phyloP scores from a whole-genome alignment of 2,888 invertebrate species.

The Steinernema scapterisci region DNA sequence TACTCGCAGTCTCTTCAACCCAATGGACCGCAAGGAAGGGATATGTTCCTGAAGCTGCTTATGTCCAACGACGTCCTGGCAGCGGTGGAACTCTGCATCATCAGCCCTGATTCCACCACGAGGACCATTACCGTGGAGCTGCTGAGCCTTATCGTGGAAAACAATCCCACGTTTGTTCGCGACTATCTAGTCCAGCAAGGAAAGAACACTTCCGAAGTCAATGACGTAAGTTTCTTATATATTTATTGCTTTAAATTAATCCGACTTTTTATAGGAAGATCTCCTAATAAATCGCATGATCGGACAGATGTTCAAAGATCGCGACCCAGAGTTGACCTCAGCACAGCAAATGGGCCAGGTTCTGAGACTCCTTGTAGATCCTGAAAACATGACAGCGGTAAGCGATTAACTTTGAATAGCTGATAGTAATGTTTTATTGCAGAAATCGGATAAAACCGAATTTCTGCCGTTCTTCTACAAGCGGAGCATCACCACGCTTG shows the following conservation, averaged over 20 bases:
- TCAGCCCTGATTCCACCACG: conserved; percentile 82
- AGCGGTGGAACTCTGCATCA: conserved; percentile 63
- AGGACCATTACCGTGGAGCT: conserved; percentile 97
- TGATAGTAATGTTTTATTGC: conserved; percentile 45
- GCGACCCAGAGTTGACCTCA: conserved; percentile 88
- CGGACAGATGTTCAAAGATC: conserved; percentile 95
- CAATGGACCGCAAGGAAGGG: conserved; percentile 93
- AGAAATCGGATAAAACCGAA: conserved; percentile 93
- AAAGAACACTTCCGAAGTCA: conserved; percentile 70
- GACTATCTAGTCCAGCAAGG: conserved; percentile 94
- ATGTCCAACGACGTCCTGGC: conserved; percentile 60
- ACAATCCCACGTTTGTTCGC: conserved; percentile 92
- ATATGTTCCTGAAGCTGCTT: conserved; percentile 76
- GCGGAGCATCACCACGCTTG: conserved; percentile 92
- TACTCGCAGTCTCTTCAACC: conserved; percentile 98
- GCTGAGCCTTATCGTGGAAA: conserved; percentile 95
- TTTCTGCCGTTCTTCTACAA: conserved; percentile 98
- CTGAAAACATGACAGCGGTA: conserved; percentile 59
- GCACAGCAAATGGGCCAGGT: conserved; percentile 88
- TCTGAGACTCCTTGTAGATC: conserved; percentile 59
- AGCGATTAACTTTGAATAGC: not conserved
- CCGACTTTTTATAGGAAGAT: conserved; percentile 77
- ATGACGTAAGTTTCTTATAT: conserved; percentile 37
- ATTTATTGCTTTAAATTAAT: not conserved
- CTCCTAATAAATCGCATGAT: conserved; percentile 88